These are phyloP conservation scores for Uromys caudimaculatus DNA, from an alignment of 2,797 vertebrate genomes.

Conservation along the genomic window DNA sequence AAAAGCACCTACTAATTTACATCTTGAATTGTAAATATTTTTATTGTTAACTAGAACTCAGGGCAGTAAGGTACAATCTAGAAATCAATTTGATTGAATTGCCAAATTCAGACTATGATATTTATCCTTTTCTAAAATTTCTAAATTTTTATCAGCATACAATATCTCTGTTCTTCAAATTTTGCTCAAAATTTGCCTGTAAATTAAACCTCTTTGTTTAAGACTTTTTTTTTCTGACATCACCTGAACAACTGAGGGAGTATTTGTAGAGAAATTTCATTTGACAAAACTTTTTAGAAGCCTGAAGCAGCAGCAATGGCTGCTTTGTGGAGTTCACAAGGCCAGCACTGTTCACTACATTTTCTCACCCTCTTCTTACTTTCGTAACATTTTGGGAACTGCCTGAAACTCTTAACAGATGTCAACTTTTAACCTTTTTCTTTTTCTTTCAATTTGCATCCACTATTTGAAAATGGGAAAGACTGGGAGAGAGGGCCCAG, in stretches of 20 bases:
- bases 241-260: neutral
- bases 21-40: constrained; percentile 18
- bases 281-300: constrained; percentile 18
- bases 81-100: constrained; percentile 24
- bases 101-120: constrained; percentile 31
- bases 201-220: constrained; percentile 37
- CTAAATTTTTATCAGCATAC: neutral
- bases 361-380: neutral
- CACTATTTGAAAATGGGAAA: constrained; percentile 59
- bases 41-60: neutral
- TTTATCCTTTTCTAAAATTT: constrained; percentile 38
- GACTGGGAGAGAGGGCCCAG: neutral
- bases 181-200: constrained; percentile 26
- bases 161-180: neutral
- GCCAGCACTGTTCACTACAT: neutral
- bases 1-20: constrained; percentile 5
- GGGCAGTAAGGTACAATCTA: neutral
- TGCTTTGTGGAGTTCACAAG: neutral
- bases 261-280: constrained; percentile 55
- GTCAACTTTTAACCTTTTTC: constrained; percentile 42
- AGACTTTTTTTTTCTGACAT: constrained; percentile 18
- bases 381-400: constrained; percentile 45
- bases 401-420: neutral
- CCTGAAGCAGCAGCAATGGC: neutral
- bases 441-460: constrained; percentile 5